A percentile compares a stretch with the other conserved stretches of the same genome.
Conservation (phyloP, 2,888 invertebrate species). For the Nematopogon swammerdamellus region DNA sequence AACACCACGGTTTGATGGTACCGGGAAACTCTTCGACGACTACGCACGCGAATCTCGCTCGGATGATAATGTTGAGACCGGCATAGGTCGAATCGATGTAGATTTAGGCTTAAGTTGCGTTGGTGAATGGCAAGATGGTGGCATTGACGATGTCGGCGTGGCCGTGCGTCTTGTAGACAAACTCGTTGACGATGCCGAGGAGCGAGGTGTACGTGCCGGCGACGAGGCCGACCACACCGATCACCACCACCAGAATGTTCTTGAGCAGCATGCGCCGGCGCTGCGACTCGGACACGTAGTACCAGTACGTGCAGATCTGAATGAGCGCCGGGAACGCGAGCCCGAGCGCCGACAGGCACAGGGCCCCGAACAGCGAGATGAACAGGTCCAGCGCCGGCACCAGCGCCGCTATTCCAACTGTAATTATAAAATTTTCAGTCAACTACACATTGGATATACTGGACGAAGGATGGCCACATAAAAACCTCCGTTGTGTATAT, state of each 20-base stretch:
- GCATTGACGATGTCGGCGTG: too few relatives aligned
- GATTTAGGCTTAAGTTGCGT: too few relatives aligned
- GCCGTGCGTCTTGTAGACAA: constrained; percentile 22
- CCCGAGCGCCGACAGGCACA: constrained; percentile 84
- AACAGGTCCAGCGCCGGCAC: constrained; percentile 84
- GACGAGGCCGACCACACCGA: constrained; percentile 64
- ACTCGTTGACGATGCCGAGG: constrained; percentile 58
- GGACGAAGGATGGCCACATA: too few relatives aligned
- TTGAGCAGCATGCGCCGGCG: constrained; percentile 58
- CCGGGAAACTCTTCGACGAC: too few relatives aligned
- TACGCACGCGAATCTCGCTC: too few relatives aligned
- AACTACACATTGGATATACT: too few relatives aligned
- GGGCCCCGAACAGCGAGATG: constrained; percentile 80
- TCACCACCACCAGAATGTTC: constrained; percentile 60
- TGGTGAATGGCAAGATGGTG: too few relatives aligned
- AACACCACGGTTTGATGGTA: too few relatives aligned
- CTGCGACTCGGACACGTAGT: constrained; percentile 52
- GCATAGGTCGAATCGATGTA: too few relatives aligned
- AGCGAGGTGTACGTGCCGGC: constrained; percentile 70
- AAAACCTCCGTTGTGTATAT: too few relatives aligned
- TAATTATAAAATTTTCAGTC: constrained; percentile 25
- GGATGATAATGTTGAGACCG: too few relatives aligned
- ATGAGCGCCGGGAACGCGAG: constrained; percentile 89
- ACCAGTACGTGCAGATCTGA: constrained; percentile 80
- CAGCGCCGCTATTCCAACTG: constrained; percentile 80